Evolutionary conservation across 2,113 vertebrate genomes (phyloP).

Genomic region (Plestiodon gilberti): DNA sequence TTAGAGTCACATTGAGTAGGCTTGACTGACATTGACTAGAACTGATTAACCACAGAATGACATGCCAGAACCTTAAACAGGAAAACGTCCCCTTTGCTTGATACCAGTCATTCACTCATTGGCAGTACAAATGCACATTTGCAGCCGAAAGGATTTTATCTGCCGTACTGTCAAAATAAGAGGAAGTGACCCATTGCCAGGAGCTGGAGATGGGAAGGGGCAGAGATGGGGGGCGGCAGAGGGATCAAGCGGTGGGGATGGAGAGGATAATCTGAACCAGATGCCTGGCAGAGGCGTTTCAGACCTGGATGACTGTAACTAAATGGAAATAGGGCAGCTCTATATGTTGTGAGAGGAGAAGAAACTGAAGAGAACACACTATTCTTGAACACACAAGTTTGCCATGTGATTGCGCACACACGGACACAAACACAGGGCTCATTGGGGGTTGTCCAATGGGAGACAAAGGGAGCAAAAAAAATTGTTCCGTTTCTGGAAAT

Average conservation of each 20-base stretch:
- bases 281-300: slow-evolving; percentile 4
- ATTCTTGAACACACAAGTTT: too few relatives aligned
- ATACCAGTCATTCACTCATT: slow-evolving; percentile 51
- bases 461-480: too few relatives aligned
- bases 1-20: slow-evolving; percentile 59
- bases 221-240: background rate
- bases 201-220: slow-evolving; percentile 8
- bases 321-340: too few relatives aligned
- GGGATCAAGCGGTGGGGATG: background rate
- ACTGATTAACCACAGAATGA: slow-evolving; percentile 49
- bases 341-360: too few relatives aligned
- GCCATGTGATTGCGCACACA: too few relatives aligned
- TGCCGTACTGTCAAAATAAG: slow-evolving; percentile 51
- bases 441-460: too few relatives aligned
- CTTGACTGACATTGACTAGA: slow-evolving; percentile 45
- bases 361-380: too few relatives aligned
- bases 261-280: slow-evolving; percentile 54
- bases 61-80: slow-evolving; percentile 48
- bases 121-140: slow-evolving; percentile 60
- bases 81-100: slow-evolving; percentile 54
- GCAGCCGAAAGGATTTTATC: slow-evolving; percentile 59
- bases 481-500: too few relatives aligned
- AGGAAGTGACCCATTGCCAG: slow-evolving; percentile 44
- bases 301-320: background rate
- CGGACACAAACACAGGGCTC: too few relatives aligned